Evolutionary conservation across 1,140 invertebrate species (phyloP).

Genomic region (Lineus longissimus): DNA sequence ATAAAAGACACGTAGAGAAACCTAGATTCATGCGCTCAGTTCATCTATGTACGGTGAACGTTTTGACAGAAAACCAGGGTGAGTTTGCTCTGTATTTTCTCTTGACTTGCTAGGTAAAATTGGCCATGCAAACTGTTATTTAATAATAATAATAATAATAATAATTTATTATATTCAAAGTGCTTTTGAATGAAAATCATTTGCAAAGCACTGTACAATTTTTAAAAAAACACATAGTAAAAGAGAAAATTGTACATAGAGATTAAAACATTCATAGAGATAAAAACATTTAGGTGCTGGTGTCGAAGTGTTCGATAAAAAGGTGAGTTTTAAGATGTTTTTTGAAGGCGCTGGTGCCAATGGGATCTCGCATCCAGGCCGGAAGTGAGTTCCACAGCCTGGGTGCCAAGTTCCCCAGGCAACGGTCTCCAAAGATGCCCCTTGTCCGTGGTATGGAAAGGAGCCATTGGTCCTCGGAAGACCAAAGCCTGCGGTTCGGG

Average conservation of each 20-base stretch:
- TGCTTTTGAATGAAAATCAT: too few species aligned
- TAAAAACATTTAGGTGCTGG: neutral
- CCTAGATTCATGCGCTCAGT: too few species aligned
- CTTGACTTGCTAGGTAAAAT: too few species aligned
- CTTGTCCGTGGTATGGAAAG: neutral
- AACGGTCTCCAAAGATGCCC: neutral
- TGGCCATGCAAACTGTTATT: too few species aligned
- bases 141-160: too few species aligned
- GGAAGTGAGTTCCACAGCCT: constrained; percentile 2
- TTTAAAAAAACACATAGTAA: neutral
- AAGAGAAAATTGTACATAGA: neutral
- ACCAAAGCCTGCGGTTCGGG: neutral
- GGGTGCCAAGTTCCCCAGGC: neutral
- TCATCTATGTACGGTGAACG: too few species aligned
- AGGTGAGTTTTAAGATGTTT: neutral
- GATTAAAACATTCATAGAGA: neutral
- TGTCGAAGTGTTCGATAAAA: neutral
- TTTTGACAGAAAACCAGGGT: too few species aligned
- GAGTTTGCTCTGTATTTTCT: too few species aligned
- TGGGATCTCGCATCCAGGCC: neutral
- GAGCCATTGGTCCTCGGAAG: neutral
- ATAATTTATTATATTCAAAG: too few species aligned
- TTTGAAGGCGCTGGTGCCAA: neutral
- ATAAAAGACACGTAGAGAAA: too few species aligned
- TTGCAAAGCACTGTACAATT: too few species aligned